phyloP scores from a whole-genome alignment of 2,888 invertebrate species.

The Zygaena filipendulae region DNA sequence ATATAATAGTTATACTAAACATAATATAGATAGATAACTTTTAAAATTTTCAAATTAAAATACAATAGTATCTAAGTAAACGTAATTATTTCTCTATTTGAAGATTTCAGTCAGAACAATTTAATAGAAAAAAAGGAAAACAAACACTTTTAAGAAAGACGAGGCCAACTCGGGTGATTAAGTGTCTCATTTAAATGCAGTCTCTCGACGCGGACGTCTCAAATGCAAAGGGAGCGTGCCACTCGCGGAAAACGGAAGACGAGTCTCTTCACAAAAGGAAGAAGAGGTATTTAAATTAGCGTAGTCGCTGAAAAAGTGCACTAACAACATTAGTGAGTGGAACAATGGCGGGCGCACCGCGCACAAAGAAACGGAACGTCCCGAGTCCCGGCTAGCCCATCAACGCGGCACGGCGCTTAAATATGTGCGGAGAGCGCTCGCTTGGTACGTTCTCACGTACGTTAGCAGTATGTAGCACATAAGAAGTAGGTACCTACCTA shows the following conservation, averaged over 20 bases:
- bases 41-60: too few species aligned
- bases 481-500: too few species aligned
- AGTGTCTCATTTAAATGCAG: conserved; percentile 69
- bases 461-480: conserved; percentile 20
- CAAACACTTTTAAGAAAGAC: conserved; percentile 56
- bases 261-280: conserved; percentile 62
- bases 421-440: conserved; percentile 14
- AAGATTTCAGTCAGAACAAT: too few species aligned
- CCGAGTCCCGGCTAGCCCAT: conserved; percentile 35
- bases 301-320: conserved; percentile 65
- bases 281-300: conserved; percentile 66
- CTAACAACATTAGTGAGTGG: conserved; percentile 64
- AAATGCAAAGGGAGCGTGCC: conserved; percentile 58
- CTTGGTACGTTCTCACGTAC: conserved; percentile 13
- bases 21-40: too few species aligned
- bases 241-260: conserved; percentile 65
- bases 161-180: conserved; percentile 62
- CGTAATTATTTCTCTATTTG: too few species aligned
- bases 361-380: conserved; percentile 50
- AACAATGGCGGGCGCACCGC: conserved; percentile 48
- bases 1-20: too few species aligned
- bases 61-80: too few species aligned
- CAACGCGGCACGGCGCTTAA: conserved; percentile 23
- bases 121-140: conserved; percentile 36
- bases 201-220: conserved; percentile 58